phyloP scores from a whole-genome alignment of 2,113 vertebrate genomes.

The Physeter macrocephalus region DNA sequence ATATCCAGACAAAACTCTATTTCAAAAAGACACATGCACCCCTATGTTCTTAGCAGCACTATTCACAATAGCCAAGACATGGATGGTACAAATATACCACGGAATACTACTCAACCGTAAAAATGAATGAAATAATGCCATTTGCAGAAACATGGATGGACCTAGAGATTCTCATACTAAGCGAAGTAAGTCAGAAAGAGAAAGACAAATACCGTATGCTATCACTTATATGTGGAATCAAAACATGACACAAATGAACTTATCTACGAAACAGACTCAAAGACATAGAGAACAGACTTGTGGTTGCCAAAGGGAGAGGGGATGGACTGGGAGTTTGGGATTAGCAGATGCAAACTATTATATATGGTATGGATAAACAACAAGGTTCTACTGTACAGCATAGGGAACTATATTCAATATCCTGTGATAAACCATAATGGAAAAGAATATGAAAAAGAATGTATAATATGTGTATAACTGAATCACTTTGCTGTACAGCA shows the following conservation, averaged over 20 bases:
- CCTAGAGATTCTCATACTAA: neutral
- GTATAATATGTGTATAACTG: neutral
- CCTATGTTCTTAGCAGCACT: neutral
- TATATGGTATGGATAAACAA: too few species aligned
- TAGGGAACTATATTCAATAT: too few species aligned
- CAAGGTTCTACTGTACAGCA: too few species aligned
- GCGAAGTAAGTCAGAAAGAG: neutral
- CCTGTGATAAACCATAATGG: neutral
- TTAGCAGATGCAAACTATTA: neutral
- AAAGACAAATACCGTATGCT: neutral
- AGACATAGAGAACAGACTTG: neutral
- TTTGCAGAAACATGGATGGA: neutral
- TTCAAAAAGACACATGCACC: neutral
- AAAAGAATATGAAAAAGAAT: neutral
- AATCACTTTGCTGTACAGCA: neutral
- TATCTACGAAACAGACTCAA: neutral
- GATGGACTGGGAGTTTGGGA: neutral
- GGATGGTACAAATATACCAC: neutral
- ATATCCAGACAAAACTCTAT: neutral
- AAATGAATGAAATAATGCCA: neutral
- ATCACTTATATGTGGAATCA: neutral
- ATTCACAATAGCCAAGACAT: neutral
- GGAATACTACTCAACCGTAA: neutral
- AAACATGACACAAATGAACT: neutral
- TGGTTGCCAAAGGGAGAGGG: neutral